phyloP scores from a whole-genome alignment of 2,888 invertebrate genomes.

The Dynastes maya region DNA sequence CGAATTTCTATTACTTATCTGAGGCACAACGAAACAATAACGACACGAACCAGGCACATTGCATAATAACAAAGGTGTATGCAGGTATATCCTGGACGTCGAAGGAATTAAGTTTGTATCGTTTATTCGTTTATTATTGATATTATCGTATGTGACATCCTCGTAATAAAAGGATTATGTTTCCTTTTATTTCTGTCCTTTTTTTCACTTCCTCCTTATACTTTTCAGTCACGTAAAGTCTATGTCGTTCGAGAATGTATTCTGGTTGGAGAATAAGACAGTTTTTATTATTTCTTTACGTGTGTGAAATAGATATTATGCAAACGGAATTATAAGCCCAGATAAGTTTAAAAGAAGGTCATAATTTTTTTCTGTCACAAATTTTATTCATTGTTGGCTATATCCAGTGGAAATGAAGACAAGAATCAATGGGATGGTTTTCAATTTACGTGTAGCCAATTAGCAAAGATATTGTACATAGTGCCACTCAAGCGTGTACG shows the following conservation, averaged over 20 bases:
- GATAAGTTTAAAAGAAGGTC: too few species aligned
- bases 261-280: background rate
- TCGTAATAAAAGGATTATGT: background rate
- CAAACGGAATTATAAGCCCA: background rate
- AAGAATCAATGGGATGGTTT: too few species aligned
- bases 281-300: background rate
- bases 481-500: too few species aligned
- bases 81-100: background rate
- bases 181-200: constrained; percentile 3
- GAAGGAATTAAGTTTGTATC: background rate
- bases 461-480: too few species aligned
- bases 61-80: constrained; percentile 4
- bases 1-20: constrained; percentile 1
- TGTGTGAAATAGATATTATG: background rate
- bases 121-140: background rate
- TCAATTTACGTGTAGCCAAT: too few species aligned
- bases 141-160: background rate
- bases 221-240: background rate
- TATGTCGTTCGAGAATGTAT: background rate
- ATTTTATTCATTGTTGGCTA: too few species aligned
- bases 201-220: background rate
- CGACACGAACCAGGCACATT: too few species aligned
- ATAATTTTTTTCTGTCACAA: too few species aligned
- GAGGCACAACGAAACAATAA: too few species aligned
- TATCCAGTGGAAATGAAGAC: too few species aligned